Percentiles rank a stretch among this genome's conserved stretches.
Evolutionary conservation across 2,888 invertebrate genomes (phyloP).

Genomic region (Drosophila falleni): DNA sequence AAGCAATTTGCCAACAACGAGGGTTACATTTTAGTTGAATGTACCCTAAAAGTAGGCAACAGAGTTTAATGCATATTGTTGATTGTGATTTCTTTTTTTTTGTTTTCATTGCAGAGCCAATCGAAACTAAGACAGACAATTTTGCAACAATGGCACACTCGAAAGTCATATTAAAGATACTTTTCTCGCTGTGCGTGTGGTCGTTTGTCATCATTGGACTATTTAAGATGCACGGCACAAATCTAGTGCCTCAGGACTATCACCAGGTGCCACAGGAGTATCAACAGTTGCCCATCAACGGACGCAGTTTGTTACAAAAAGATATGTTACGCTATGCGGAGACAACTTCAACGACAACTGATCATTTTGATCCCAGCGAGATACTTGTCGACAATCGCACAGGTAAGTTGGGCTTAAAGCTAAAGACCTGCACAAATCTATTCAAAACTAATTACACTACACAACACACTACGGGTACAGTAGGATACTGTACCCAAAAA

Average conservation of each 20-base stretch:
- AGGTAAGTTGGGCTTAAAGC: slow-evolving; percentile 78
- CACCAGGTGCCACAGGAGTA: slow-evolving; percentile 83
- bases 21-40: slow-evolving; percentile 20
- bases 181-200: slow-evolving; percentile 85
- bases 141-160: slow-evolving; percentile 82
- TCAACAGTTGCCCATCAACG: slow-evolving; percentile 83
- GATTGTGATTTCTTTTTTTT: not conserved
- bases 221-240: slow-evolving; percentile 85
- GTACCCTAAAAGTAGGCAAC: slow-evolving; percentile 46
- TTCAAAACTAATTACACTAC: not conserved
- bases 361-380: slow-evolving; percentile 85
- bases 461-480: too few relatives aligned
- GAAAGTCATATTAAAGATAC: slow-evolving; percentile 84
- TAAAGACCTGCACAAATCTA: not conserved
- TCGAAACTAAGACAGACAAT: not conserved
- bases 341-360: slow-evolving; percentile 85
- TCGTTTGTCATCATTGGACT: slow-evolving; percentile 85
- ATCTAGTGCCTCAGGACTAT: slow-evolving; percentile 84
- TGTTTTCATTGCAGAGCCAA: slow-evolving; percentile 4
- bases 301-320: slow-evolving; percentile 84
- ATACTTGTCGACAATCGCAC: slow-evolving; percentile 85
- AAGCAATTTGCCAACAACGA: slow-evolving; percentile 48
- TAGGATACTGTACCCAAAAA: too few relatives aligned
- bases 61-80: not conserved
- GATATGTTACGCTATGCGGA: slow-evolving; percentile 84